Percentiles rank a stretch among this genome's conserved stretches.
Conservation (phyloP, 2,888 invertebrate genomes). For the Leucophenga montana region DNA sequence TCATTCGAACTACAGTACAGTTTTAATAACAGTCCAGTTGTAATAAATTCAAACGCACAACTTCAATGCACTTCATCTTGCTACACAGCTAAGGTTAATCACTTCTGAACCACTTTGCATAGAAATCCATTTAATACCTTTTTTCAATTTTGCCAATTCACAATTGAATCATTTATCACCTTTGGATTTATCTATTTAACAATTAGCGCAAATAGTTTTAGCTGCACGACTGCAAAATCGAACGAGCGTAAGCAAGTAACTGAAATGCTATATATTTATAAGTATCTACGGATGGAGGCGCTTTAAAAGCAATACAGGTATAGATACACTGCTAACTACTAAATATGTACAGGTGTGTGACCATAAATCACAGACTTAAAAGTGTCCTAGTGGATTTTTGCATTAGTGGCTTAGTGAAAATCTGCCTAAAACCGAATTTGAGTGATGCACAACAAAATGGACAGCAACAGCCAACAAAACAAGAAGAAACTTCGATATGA, state of each 20-base stretch:
- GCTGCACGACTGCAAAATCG: not conserved
- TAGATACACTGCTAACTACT: not conserved
- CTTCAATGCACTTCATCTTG: too few relatives aligned
- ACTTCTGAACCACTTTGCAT: too few relatives aligned
- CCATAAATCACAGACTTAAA: constrained; percentile 8
- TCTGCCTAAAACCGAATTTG: constrained; percentile 2
- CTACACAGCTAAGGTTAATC: too few relatives aligned
- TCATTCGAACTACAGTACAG: too few relatives aligned
- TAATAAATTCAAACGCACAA: too few relatives aligned
- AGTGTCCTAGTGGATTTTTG: not conserved
- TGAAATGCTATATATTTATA: too few relatives aligned
- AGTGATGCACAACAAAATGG: not conserved
- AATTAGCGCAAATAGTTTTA: constrained; percentile 1
- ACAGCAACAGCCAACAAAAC: not conserved
- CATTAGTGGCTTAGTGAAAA: not conserved
- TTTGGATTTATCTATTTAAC: constrained; percentile 1
- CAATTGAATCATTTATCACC: not conserved
- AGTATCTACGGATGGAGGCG: not conserved
- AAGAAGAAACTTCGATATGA: not conserved
- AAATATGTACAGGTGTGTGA: not conserved
- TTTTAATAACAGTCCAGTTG: too few relatives aligned
- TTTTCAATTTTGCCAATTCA: too few relatives aligned
- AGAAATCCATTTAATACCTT: too few relatives aligned
- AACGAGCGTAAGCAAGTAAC: too few relatives aligned
- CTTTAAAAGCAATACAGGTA: not conserved